Percentiles rank a stretch among this genome's conserved stretches.
Conservation (phyloP, 2,888 invertebrate genomes). For the Agonopterix alstromeriana region DNA sequence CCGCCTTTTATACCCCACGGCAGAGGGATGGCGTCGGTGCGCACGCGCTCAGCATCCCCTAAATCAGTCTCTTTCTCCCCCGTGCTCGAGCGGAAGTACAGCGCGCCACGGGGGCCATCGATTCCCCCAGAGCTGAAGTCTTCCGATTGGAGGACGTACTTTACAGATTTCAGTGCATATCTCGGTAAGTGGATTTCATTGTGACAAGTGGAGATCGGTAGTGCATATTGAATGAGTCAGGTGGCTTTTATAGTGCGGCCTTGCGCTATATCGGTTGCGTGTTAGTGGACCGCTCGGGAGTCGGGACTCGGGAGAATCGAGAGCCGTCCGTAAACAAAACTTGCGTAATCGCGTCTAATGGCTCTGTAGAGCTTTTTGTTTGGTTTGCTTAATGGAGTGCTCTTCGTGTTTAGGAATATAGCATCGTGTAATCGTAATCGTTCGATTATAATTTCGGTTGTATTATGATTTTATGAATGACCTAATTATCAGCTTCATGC, state of each 20-base stretch:
- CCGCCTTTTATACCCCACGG: slow-evolving; percentile 55
- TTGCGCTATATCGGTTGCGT: slow-evolving; percentile 68
- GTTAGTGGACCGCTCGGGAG: slow-evolving; percentile 58
- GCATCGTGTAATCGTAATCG: no score
- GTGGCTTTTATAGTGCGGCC: slow-evolving; percentile 58
- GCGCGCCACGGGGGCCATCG: slow-evolving; percentile 53
- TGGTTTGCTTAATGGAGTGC: slow-evolving; percentile 3
- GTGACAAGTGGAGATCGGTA: slow-evolving; percentile 21
- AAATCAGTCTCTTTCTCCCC: slow-evolving; percentile 81
- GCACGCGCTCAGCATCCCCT: slow-evolving; percentile 80
- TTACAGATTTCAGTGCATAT: slow-evolving; percentile 70
- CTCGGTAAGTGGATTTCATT: slow-evolving; percentile 55
- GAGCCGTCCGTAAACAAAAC: slow-evolving; percentile 55
- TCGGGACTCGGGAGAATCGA: slow-evolving; percentile 17
- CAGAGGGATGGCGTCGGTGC: slow-evolving; percentile 76
- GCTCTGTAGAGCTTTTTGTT: slow-evolving; percentile 6
- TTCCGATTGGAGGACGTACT: slow-evolving; percentile 68
- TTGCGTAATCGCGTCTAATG: slow-evolving; percentile 50
- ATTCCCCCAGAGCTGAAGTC: slow-evolving; percentile 52
- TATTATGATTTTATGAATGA: no score
- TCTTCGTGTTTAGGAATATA: neutral
- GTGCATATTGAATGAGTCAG: slow-evolving; percentile 46
- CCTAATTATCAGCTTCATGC: no score
- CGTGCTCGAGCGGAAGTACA: slow-evolving; percentile 76
- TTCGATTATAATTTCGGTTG: no score